Evolutionary conservation across 2,113 vertebrate genomes (phyloP), one percentile per base, ranked within the genome.

Genomic region (Leptosomus discolor): DNA sequence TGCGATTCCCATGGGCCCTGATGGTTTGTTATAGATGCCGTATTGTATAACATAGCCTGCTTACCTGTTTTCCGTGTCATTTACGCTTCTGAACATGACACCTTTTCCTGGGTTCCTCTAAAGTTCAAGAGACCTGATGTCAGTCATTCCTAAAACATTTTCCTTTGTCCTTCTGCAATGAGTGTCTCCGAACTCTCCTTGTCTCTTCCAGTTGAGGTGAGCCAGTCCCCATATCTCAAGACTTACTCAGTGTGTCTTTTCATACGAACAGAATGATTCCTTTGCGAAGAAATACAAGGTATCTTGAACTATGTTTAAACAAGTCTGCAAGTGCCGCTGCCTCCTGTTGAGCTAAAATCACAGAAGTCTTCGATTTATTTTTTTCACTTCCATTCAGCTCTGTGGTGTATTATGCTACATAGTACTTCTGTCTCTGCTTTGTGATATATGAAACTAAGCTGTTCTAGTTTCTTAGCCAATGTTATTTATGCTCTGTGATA

Each of bases 271-370:
- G 69, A 94, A 91, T 92, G 64, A 15, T 93, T 94, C 14, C 15
- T 78, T 71, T 80, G 56, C 39, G 88, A 94, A 96, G 84, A 81
- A 76, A 63, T 11, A 54, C 7, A 45, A 83, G 70, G 76, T 94
- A 46, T 54, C 30, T 94, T 73, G 79, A 97, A 87, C 74, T 56
- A 34, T 56, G 94, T 93, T 94, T 95, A 92, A 97, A 36, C 53
- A 95, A 82, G n/a, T 94, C 83, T 88, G 75, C 69, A 89, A 96
- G 89, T 95, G 71, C 70, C 88, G 43, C 60, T 81, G 92, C 37
- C 87, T 92, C 88, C 93, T 90, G 65, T 95, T 95, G 90, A 91
- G 73, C 79, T 91, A 84, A 92, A 94, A 93, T 89, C 89, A 56
- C 4, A 20, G 14, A 71, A 86, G 4, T 63, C 36, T 36, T 86